Percentiles rank a stretch among this genome's conserved stretches.
Evolutionary conservation across 2,797 vertebrate genomes (phyloP).

Genomic region (Pangasius djambal): DNA sequence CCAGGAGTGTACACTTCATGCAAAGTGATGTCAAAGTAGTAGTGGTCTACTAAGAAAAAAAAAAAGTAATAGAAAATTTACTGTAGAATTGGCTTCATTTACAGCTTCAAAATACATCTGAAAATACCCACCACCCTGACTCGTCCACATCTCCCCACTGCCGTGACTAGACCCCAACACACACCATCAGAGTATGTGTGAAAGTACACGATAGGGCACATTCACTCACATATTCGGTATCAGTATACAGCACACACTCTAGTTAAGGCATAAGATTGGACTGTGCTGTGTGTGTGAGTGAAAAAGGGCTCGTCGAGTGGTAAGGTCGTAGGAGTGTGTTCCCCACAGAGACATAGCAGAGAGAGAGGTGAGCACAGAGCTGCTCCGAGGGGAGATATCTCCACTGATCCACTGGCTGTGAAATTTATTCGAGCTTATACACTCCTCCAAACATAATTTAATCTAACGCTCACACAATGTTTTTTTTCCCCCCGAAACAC

Average conservation of each 20-base stretch:
- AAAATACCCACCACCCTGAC: not conserved
- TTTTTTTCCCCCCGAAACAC: not conserved
- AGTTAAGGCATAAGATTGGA: not conserved
- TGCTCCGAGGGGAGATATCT: slow-evolving; percentile 13
- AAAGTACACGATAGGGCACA: not conserved
- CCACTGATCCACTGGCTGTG: slow-evolving; percentile 24
- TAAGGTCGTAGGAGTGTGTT: slow-evolving; percentile 14
- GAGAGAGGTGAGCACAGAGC: slow-evolving; percentile 18
- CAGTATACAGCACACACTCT: slow-evolving; percentile 7
- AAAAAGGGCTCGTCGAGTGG: not conserved
- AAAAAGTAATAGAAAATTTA: not conserved
- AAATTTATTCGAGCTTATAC: slow-evolving; percentile 25
- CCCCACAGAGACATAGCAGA: slow-evolving; percentile 8
- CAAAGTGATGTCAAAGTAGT: not conserved
- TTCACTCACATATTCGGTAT: not conserved
- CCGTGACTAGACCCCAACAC: not conserved
- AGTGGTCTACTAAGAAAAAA: not conserved
- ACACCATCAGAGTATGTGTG: not conserved
- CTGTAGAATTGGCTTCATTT: not conserved
- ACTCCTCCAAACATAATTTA: slow-evolving; percentile 24
- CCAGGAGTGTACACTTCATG: not conserved
- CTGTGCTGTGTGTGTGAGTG: slow-evolving; percentile 10
- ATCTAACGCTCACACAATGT: not conserved
- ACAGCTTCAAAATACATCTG: not conserved
- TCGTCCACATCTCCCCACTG: not conserved